Conservation (phyloP, 2,113 vertebrate species). For the Coturnix japonica region DNA sequence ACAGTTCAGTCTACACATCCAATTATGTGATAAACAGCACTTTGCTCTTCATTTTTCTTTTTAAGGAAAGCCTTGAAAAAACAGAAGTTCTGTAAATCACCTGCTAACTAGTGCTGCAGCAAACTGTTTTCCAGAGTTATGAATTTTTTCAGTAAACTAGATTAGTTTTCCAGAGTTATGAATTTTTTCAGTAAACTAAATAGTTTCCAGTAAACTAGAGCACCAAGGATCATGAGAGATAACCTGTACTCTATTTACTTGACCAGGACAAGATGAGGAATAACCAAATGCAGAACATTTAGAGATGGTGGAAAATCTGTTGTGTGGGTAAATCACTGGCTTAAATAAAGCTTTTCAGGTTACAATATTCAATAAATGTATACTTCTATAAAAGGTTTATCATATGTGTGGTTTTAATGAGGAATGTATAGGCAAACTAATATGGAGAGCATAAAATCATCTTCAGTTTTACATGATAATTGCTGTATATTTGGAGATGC, state of each 20-base stretch:
- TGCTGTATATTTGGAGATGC: not conserved
- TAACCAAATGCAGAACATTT: not conserved
- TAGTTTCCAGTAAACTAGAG: not conserved
- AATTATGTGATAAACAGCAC: slow-evolving; percentile 43
- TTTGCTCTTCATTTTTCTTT: slow-evolving; percentile 48
- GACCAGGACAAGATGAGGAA: not conserved
- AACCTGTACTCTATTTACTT: not conserved
- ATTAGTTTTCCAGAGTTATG: slow-evolving; percentile 4
- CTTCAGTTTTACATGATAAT: not conserved
- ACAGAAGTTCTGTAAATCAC: slow-evolving; percentile 48
- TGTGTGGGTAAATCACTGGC: not conserved
- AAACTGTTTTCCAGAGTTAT: slow-evolving; percentile 16
- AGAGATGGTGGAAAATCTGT: not conserved
- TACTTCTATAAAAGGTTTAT: not conserved
- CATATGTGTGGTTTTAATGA: not conserved
- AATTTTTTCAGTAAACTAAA: too few species aligned
- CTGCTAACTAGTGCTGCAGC: not conserved
- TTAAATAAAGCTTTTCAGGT: not conserved
- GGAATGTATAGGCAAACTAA: not conserved
- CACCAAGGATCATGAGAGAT: not conserved
- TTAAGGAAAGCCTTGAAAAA: slow-evolving; percentile 51
- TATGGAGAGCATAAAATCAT: not conserved
- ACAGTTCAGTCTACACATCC: slow-evolving; percentile 28
- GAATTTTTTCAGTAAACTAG: not conserved
- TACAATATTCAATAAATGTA: not conserved